These are phyloP conservation scores for Harpegnathos saltator DNA, from an alignment of 1,140 invertebrate species.

Conservation along the genomic window DNA sequence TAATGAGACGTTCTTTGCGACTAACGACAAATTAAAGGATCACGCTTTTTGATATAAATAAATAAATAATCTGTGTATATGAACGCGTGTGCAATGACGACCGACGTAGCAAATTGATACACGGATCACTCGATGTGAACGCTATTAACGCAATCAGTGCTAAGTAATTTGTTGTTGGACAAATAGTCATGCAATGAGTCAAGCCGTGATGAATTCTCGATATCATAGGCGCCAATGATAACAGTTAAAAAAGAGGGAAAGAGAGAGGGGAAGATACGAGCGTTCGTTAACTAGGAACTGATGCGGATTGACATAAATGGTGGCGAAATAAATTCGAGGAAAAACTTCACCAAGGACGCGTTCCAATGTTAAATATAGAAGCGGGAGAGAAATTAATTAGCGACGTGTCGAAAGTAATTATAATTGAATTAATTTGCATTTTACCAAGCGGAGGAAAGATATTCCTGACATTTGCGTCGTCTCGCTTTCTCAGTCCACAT, in stretches of 20 bases:
- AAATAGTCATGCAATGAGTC: slow-evolving; percentile 21
- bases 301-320: neutral
- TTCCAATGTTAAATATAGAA: no score
- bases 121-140: neutral
- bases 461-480: neutral
- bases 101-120: neutral
- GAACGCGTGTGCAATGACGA: neutral
- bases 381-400: neutral
- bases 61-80: no score
- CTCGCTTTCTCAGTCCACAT: neutral
- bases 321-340: no score
- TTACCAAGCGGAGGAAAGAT: neutral
- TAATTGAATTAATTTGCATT: slow-evolving; percentile 8
- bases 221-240: slow-evolving; percentile 10
- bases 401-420: neutral
- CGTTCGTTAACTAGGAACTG: neutral
- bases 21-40: no score
- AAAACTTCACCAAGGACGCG: no score
- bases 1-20: no score
- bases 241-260: neutral
- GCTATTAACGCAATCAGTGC: neutral
- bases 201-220: no score
- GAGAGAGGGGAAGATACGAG: neutral
- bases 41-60: no score
- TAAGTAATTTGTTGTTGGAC: neutral